Evolutionary conservation across 2,113 vertebrate species (phyloP), one percentile per base, ranked within the genome.

Genomic region (Gymnogyps californianus): DNA sequence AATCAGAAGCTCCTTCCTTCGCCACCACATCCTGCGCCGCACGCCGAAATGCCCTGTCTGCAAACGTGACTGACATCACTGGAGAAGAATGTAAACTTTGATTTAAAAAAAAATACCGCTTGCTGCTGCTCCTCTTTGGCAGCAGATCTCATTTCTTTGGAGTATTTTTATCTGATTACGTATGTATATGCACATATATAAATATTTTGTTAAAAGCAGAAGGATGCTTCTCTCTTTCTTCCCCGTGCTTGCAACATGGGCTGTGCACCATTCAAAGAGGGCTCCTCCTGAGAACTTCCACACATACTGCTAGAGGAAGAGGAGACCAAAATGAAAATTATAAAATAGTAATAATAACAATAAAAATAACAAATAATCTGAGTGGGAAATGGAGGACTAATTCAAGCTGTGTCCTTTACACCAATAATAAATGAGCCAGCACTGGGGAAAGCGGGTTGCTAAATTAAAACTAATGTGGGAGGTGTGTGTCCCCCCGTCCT

Each of bases 341-440:
- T 57, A 88, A 95, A 95, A 92, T 22, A 94, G 93, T 83, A 82
- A 61, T 70, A 95, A 89, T 94, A 93, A 86, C 52, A 81, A 94
- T 94, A 78, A 89, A 97, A 97, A 95, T 92, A 97, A 97, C 83
- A 97, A 98, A 97, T 88, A 97, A 55, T 8, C 83, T 1, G 17
- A 79, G 75, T 88, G 94, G 96, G 92, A 97, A 97, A 96, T 62
- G 28, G 93, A 88, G 83, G 94, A 94, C 96, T 96, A 90, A 95
- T 96, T 97, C 95, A 91, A 97, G 62, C 81, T 89, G 70, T 95
- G 97, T 96, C 97, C 95, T 98, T 97, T 91, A 29, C 96, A 97
- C 88, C 82, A 93, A 83, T 97, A 98, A 97, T 97, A 97, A 98
- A 98, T 97, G 98, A 98, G 96, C 95, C 58, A 62, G 92, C 67